These are phyloP conservation scores for Oryzias javanicus DNA, from an alignment of 2,113 vertebrate species.

Conservation along the genomic window DNA sequence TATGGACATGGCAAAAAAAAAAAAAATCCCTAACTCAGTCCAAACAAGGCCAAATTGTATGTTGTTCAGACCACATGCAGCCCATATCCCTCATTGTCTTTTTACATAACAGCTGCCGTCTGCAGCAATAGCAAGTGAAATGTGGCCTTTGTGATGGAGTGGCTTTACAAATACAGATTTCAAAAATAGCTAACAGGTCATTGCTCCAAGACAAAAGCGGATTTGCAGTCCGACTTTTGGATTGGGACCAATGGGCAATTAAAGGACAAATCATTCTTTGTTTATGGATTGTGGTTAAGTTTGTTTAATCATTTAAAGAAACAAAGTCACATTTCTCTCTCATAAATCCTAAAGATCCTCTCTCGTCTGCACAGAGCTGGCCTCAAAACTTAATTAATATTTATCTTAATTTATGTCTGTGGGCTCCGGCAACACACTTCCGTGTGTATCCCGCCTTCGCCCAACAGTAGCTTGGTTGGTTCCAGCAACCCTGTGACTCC, in stretches of 20 bases:
- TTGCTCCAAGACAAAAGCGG: slow-evolving; percentile 10
- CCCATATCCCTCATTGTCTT: slow-evolving; percentile 31
- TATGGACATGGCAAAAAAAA: slow-evolving; percentile 29
- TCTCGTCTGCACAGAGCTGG: too few relatives aligned
- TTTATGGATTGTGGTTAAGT: not conserved
- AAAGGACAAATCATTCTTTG: slow-evolving; percentile 10
- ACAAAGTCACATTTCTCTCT: slow-evolving; percentile 7
- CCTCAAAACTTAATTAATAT: too few relatives aligned
- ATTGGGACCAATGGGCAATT: slow-evolving; percentile 2
- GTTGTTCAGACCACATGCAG: slow-evolving; percentile 8
- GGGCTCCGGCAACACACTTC: too few relatives aligned
- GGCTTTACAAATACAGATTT: slow-evolving; percentile 20
- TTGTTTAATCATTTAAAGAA: slow-evolving; percentile 5
- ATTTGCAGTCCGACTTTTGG: slow-evolving; percentile 20
- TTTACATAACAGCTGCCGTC: slow-evolving; percentile 34
- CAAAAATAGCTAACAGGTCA: slow-evolving; percentile 10
- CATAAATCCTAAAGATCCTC: slow-evolving; percentile 34
- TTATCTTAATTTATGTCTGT: too few relatives aligned
- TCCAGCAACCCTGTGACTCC: too few relatives aligned
- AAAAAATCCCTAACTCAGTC: not conserved
- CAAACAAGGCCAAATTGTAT: slow-evolving; percentile 44
- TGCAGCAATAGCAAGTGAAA: too few relatives aligned
- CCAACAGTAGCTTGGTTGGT: too few relatives aligned
- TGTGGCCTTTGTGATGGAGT: too few relatives aligned
- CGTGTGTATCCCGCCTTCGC: too few relatives aligned